Evolutionary conservation across 2,113 vertebrate species (phyloP).

Genomic region (Monopterus albus): DNA sequence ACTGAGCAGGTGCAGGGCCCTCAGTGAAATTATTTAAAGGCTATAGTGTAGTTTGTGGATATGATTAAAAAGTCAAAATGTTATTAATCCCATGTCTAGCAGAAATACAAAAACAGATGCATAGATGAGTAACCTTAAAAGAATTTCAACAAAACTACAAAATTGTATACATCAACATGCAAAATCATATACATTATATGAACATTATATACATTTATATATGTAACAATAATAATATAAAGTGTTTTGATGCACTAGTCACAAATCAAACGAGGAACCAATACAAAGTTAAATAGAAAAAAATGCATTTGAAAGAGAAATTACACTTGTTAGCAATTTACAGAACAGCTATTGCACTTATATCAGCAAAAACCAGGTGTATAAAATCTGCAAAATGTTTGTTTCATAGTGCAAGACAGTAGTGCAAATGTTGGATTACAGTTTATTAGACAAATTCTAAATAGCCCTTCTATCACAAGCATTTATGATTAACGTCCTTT

Average conservation of each 20-base stretch:
- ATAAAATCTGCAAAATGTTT: too few species aligned
- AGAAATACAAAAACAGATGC: not conserved
- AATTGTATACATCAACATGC: not conserved
- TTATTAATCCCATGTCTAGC: too few species aligned
- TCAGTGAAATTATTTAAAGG: conserved; percentile 12
- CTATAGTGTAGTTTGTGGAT: not conserved
- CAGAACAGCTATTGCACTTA: conserved; percentile 4
- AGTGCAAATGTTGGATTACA: not conserved
- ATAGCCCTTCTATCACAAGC: too few species aligned
- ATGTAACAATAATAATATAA: not conserved
- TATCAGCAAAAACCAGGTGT: conserved; percentile 8
- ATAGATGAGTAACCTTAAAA: too few species aligned
- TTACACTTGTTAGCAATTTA: not conserved
- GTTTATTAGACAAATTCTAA: too few species aligned
- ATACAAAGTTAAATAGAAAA: conserved; percentile 14
- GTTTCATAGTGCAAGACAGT: not conserved
- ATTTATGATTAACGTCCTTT: too few species aligned
- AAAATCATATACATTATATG: too few species aligned
- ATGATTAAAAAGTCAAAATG: too few species aligned
- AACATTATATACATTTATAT: too few species aligned
- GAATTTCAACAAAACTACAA: not conserved
- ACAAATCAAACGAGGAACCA: conserved; percentile 6
- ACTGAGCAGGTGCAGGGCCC: not conserved
- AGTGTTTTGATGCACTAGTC: not conserved
- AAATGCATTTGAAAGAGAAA: not conserved